Base-by-base conservation (phyloP, 2,797 vertebrate species). In the Falco concolor region DNA sequence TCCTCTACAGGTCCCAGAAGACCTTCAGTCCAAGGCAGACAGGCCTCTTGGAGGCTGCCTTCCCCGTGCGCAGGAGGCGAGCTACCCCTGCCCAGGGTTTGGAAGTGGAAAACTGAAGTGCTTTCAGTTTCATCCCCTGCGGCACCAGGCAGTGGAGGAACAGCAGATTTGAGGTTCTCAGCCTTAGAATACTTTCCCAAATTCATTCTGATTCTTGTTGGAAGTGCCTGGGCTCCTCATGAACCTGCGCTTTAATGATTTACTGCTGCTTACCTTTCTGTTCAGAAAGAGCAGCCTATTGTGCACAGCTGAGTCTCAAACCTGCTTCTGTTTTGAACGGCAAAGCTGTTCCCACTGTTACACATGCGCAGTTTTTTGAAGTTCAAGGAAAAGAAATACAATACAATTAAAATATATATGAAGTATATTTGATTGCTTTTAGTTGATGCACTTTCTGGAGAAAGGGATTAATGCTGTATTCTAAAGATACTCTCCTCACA, bases 301-400 rank as follows among this genome's bases (percentile, higher is more conserved):
- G 13, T 70, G 45, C 44, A 60, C 1, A 4, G 28, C 64, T 74
- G 27, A 90, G 32, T 56, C 38, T 92, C 80, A 59, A 25, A 75
- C 44, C 60, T 49, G 59, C 38, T 38, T 96, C 53, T 88, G 50
- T 75, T 97, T 93, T 73, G 32, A 96, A 60, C 75, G 53, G 88
- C 87, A 93, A 90, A 95, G 61, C 54, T 57, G 38, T 74, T 67
- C 73, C 47, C 42, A 36, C 63, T 76, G 30, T 32, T 63, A 50
- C 14, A 27, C n/a, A 68, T 6, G 1, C 16, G 50, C 1, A 50
- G 25, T 45, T 68, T 72, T 84, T 75, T 49, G 13, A 28, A 81
- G 57, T 88, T 88, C 67, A 86, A 63, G 53, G 42, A 59, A 84
- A 86, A 16, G 20, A 72, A 65, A 86, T 44, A 28, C 4, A 28